Evolutionary conservation across 1,140 invertebrate genomes (phyloP), one percentile per base, ranked within the genome.

Genomic region (Drosophila equinoxialis): DNA sequence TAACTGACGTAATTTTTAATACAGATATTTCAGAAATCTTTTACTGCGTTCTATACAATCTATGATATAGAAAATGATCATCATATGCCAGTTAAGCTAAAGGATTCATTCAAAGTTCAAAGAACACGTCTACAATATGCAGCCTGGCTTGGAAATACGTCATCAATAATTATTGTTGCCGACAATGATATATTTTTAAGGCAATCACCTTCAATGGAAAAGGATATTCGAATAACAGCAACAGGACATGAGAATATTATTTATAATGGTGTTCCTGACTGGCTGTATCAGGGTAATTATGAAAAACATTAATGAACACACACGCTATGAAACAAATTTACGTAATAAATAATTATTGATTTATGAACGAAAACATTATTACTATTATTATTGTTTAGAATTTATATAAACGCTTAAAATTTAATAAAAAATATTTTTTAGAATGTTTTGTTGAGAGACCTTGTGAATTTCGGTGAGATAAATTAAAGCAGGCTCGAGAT

Each of bases 261-360:
- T 48, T 98, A 96, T 93, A 98, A 98, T 92, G 98, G 97, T 23
- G 94, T 98, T 23, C 97, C 97, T 1, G 97, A 98, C 92, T 99
- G 97, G 97, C 92, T 98, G 1, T 98, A 99, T 93, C 97, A 98
- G 94, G 96, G 96, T 97, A 93, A 48, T 39, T 8, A 37, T 37
- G 2, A 37, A 37, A 37, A 37, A 11, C 0, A 37, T 37, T 37
- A 0, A 6, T 30, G 6, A 6, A 6, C 30, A 30, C 30, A 0
- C 30, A 6, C 3, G 0, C 2, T 26, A 30, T 30, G 0, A 30
- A 30, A 5, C 5, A 6, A 30, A 30, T 30, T 30, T 6, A 30
- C 5, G 30, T 0, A 30, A 30, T 0, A 30, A 30, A 30, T 30
- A 30, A 23, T 1, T 23, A 2, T 2, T 0, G 20, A 23, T 23